Evolutionary conservation across 2,888 invertebrate genomes (phyloP).

Genomic region (Dyspetes luteomarginatus): DNA sequence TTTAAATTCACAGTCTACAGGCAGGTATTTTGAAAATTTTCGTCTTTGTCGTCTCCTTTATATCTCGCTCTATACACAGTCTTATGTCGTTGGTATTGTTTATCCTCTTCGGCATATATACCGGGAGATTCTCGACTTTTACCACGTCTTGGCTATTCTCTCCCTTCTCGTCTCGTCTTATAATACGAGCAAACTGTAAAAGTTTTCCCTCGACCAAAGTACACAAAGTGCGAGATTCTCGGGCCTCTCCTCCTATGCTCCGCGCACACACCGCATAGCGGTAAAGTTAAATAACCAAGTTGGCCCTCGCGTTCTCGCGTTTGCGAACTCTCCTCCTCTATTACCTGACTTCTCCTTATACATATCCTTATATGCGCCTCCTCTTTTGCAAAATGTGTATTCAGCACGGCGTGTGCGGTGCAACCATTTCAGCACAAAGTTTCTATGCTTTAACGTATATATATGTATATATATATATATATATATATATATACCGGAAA

Average conservation of each 20-base stretch:
- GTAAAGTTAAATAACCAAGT: conserved; percentile 71
- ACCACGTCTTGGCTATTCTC: conserved; percentile 61
- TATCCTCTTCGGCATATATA: conserved; percentile 32
- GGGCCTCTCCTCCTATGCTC: conserved; percentile 36
- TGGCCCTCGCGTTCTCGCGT: conserved; percentile 50
- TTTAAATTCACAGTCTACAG: conserved; percentile 19
- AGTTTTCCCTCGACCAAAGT: conserved; percentile 71
- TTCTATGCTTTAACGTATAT: conserved; percentile 37
- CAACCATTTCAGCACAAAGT: conserved; percentile 56
- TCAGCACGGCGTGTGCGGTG: conserved; percentile 27
- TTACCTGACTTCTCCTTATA: conserved; percentile 55
- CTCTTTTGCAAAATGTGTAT: conserved; percentile 54
- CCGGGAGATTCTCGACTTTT: conserved; percentile 53
- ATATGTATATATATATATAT: no score
- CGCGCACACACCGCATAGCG: conserved; percentile 58
- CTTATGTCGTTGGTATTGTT: conserved; percentile 48
- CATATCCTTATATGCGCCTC: conserved; percentile 47
- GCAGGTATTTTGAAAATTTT: conserved; percentile 43
- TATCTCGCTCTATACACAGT: conserved; percentile 22
- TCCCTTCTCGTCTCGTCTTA: conserved; percentile 64
- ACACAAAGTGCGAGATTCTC: conserved; percentile 57
- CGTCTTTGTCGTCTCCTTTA: conserved; percentile 9
- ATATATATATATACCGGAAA: no score
- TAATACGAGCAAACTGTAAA: conserved; percentile 75
- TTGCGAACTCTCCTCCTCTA: conserved; percentile 59